Percentiles rank a stretch among this genome's conserved stretches.
phyloP scores from a whole-genome alignment of 2,888 invertebrate species.

The Sipunculus nudus region DNA sequence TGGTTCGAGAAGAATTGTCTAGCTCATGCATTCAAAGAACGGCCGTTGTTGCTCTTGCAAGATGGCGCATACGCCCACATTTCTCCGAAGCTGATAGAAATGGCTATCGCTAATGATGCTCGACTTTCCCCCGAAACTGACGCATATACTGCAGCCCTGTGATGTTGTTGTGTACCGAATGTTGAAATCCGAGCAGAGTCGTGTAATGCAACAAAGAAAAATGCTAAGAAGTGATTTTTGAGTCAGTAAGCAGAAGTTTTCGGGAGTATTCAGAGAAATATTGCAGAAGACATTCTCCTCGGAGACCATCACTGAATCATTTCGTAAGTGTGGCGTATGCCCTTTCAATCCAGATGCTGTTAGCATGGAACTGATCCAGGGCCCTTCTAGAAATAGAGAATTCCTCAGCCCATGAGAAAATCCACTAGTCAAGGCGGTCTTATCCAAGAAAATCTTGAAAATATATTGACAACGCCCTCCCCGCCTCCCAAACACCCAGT shows the following conservation, averaged over 20 bases:
- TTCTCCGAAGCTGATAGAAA: slow-evolving; percentile 1
- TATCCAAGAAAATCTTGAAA: not conserved
- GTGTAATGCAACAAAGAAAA: slow-evolving; percentile 13
- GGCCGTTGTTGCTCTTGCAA: slow-evolving; percentile 9
- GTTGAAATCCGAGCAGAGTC: slow-evolving; percentile 4
- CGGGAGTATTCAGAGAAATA: slow-evolving; percentile 1
- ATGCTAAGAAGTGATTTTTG: slow-evolving; percentile 9
- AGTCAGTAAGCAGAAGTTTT: slow-evolving; percentile 10
- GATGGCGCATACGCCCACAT: slow-evolving; percentile 14
- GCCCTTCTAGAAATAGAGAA: slow-evolving; percentile 4
- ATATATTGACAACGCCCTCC: not conserved
- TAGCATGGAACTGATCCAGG: slow-evolving; percentile 7
- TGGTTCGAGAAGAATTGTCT: slow-evolving; percentile 17
- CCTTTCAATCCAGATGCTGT: slow-evolving; percentile 3
- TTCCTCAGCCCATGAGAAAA: slow-evolving; percentile 1
- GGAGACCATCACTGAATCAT: not conserved
- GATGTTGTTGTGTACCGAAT: slow-evolving; percentile 10
- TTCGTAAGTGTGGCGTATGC: slow-evolving; percentile 11
- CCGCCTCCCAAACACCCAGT: not conserved
- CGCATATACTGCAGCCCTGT: slow-evolving; percentile 6
- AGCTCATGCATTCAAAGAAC: not conserved
- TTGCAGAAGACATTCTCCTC: slow-evolving; percentile 7
- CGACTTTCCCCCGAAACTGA: slow-evolving; percentile 10
- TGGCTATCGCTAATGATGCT: slow-evolving; percentile 1
- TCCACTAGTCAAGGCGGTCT: slow-evolving; percentile 1